A percentile compares a stretch with the other conserved stretches of the same genome.
phyloP scores from a whole-genome alignment of 2,113 vertebrate genomes.

The sheep (Ovis aries) region ARS-UI_Ramb_v3.0 NC_056060.1:94120001-94120500 shows the following conservation, averaged over 20 bases:
- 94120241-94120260: neutral
- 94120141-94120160: neutral
- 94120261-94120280: neutral
- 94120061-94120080: neutral
- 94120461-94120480: neutral
- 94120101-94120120: neutral
- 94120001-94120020: neutral
- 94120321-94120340: neutral
- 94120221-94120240: neutral
- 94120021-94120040: neutral
- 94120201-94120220: neutral
- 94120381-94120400: neutral
- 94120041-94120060: neutral
- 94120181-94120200: neutral
- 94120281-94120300: neutral
- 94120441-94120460: neutral
- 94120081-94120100: neutral
- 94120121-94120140: neutral
- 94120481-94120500: neutral
- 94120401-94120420: neutral
- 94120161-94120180: neutral
- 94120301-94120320: neutral
- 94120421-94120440: neutral
- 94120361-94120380: neutral
- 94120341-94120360: neutral